Evolutionary conservation across 2,888 invertebrate species (phyloP).

Genomic region (Tetragnatha montana): DNA sequence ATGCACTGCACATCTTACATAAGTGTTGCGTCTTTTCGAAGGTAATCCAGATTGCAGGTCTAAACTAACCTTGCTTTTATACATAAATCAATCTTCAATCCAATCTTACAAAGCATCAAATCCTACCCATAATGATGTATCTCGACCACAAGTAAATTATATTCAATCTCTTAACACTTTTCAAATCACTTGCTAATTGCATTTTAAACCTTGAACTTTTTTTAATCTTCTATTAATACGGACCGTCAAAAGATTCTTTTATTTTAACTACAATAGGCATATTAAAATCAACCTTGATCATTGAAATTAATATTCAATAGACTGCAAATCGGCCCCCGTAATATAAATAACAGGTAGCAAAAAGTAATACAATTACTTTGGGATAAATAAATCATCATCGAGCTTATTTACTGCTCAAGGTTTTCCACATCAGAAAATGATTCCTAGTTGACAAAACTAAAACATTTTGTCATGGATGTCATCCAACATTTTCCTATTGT

Average conservation of each 20-base stretch:
- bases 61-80: too few species aligned
- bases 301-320: constrained; percentile 16
- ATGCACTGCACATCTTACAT: too few species aligned
- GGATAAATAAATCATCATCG: constrained; percentile 8
- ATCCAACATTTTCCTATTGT: neutral
- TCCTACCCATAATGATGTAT: neutral
- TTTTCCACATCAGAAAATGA: neutral
- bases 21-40: too few species aligned
- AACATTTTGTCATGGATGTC: neutral
- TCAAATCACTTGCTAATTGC: constrained; percentile 4
- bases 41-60: too few species aligned
- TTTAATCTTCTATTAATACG: constrained; percentile 3
- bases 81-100: too few species aligned
- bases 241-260: neutral
- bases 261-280: neutral
- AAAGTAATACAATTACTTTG: neutral
- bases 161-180: neutral
- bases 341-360: neutral
- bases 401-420: constrained; percentile 3
- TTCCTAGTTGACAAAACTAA: neutral
- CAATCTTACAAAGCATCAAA: too few species aligned
- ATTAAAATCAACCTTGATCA: constrained; percentile 9
- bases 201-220: constrained; percentile 31
- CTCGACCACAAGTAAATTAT: neutral
- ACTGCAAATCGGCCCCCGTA: neutral